Percentiles rank a stretch among this genome's conserved stretches.
These are phyloP conservation scores for Idaea biselata DNA, from an alignment of 2,888 invertebrate species.

Conservation along the genomic window DNA sequence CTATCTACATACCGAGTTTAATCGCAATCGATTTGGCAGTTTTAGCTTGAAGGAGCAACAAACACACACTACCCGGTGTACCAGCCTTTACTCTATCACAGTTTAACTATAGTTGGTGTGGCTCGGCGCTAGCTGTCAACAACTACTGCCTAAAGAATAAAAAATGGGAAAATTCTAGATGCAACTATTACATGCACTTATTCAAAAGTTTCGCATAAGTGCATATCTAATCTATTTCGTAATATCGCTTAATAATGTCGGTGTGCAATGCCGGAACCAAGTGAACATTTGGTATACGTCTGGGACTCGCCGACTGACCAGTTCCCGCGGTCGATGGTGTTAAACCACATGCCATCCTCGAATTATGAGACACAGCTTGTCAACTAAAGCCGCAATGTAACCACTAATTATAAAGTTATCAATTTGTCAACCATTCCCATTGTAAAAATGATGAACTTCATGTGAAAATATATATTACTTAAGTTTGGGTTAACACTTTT, in stretches of 20 bases:
- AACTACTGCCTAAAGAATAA: neutral
- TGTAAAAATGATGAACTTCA: neutral
- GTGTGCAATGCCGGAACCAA: constrained; percentile 48
- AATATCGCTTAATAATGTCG: constrained; percentile 24
- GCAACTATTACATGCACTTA: neutral
- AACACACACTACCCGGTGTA: no score
- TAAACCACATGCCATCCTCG: constrained; percentile 55
- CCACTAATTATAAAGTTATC: constrained; percentile 64
- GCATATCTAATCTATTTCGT: constrained; percentile 15
- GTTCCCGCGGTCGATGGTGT: constrained; percentile 48
- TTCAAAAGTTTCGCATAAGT: constrained; percentile 8
- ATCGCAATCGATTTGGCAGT: no score
- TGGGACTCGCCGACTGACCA: constrained; percentile 49
- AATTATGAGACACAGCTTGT: constrained; percentile 38
- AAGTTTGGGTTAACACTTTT: no score
- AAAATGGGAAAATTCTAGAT: neutral
- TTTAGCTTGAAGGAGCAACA: no score
- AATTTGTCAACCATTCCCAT: constrained; percentile 57
- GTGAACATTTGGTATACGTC: constrained; percentile 53
- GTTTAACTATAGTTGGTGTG: no score
- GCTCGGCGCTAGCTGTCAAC: no score
- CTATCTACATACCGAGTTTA: no score
- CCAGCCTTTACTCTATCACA: no score
- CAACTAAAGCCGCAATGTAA: constrained; percentile 41
- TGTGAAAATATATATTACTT: neutral